Evolutionary conservation across 2,797 vertebrate species (phyloP).

Genomic region (Enoplosus armatus): DNA sequence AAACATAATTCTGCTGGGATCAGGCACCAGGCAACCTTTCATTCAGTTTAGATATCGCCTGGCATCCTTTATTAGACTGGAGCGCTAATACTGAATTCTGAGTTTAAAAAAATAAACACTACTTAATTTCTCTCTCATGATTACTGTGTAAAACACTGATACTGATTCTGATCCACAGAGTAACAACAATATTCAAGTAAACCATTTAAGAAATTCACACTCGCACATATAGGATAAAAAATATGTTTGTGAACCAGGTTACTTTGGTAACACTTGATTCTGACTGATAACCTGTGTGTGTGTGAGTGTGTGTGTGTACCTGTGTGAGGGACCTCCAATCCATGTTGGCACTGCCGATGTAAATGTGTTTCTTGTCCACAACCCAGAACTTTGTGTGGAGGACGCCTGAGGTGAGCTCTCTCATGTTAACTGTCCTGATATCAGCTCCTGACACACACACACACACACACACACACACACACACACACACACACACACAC

Average conservation of each 20-base stretch:
- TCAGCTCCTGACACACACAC: conserved; percentile 85
- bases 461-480: neutral
- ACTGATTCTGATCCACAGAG: neutral
- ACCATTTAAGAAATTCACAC: neutral
- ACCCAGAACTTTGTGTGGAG: conserved; percentile 98
- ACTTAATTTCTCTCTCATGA: neutral
- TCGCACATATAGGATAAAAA: neutral
- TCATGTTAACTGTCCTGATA: conserved; percentile 89
- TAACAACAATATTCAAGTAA: neutral
- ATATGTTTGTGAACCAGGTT: neutral
- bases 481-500: neutral
- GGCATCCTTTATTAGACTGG: neutral
- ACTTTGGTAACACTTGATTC: no score
- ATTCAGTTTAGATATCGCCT: neutral
- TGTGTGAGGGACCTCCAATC: conserved; percentile 97
- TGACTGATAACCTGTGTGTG: neutral
- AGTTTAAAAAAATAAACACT: neutral
- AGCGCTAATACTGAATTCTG: neutral
- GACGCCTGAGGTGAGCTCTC: conserved; percentile 88
- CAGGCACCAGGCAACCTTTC: neutral
- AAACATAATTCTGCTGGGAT: neutral
- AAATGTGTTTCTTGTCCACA: conserved; percentile 92
- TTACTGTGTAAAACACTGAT: neutral
- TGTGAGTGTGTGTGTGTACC: conserved; percentile 72
- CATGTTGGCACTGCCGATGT: conserved; percentile 97